phyloP scores from a whole-genome alignment of 2,797 vertebrate species.

The Pelobates cultripes region DNA sequence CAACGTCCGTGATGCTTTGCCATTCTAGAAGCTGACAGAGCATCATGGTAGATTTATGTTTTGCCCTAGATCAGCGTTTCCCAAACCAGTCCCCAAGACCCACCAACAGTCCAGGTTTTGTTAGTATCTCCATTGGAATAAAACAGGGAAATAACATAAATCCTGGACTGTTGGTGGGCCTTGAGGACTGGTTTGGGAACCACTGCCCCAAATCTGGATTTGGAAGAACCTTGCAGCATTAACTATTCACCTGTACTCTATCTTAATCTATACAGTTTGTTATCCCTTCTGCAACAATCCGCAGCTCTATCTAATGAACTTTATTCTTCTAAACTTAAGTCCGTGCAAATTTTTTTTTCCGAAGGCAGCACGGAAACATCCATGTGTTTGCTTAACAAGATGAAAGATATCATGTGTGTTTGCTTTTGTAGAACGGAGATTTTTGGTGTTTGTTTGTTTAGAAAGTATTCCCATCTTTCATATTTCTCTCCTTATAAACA shows the following conservation, averaged over 20 bases:
- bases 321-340: slow-evolving; percentile 5
- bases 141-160: too few relatives aligned
- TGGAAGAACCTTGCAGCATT: too few relatives aligned
- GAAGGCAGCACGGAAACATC: slow-evolving; percentile 56
- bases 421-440: slow-evolving; percentile 66
- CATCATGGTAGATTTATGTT: too few relatives aligned
- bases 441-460: slow-evolving; percentile 69
- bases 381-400: slow-evolving; percentile 67
- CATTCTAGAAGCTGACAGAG: too few relatives aligned
- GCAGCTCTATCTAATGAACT: not conserved
- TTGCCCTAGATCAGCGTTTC: too few relatives aligned
- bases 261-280: not conserved
- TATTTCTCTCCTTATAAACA: slow-evolving; percentile 69
- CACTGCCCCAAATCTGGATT: too few relatives aligned
- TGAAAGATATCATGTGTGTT: slow-evolving; percentile 68
- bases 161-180: too few relatives aligned
- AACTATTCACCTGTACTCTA: not conserved
- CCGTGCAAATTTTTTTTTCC: not conserved
- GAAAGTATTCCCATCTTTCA: slow-evolving; percentile 71
- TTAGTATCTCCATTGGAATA: too few relatives aligned
- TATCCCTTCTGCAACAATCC: not conserved
- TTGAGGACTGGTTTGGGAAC: too few relatives aligned
- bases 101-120: too few relatives aligned
- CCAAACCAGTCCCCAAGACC: too few relatives aligned
- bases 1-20: too few relatives aligned